Evolutionary conservation across 2,888 invertebrate species (phyloP), one percentile per base, ranked within the genome.

Genomic region (Heterodera filipjevi): DNA sequence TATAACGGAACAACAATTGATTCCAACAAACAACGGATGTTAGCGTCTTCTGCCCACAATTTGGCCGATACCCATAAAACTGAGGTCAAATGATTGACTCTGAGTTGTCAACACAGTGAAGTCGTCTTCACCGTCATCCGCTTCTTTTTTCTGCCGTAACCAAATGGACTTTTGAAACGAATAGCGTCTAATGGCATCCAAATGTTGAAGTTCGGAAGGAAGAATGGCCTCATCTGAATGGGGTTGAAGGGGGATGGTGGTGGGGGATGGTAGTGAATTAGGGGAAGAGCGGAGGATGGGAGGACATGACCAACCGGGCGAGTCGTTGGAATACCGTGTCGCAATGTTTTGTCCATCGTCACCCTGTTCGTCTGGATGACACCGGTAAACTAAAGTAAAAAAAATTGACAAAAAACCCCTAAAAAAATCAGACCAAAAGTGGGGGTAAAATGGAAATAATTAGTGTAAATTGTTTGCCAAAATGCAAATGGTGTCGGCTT

Each of bases 51-150:
- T 68, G 33, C 68, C 68, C 66, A 75, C 35, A 64, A 75, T 22
- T 75, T 75, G 75, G 16, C 75, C 75, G 19, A 75, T 46, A 12
- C 75, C 75, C 10, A 75, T 49, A 64, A 75, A 75, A 64, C 33
- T 53, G n/a, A 6, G 14, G 32, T 64, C 33, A 27, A 75, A 75
- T 27, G 64, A 33, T n/a, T 66, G 68, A 5, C 32, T 46, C 32
- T 27, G 66, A 22, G 44, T 75, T 49, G 59, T 59, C 68, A 75
- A 64, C 12, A 33, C 19, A 33, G 75, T 32, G 12, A 75, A 75
- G 33, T 64, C 66, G 30, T 19, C 19, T n/a, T 49, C 49, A 10
- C 32, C 68, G 22, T 75, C 32, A 16, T 3, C 32, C 44, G 39
- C 66, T 33, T 19, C 32, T 33, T 66, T 32, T 44, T 22, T 33